Evolutionary conservation across 2,888 invertebrate species (phyloP).

Genomic region (Pyralis farinalis): DNA sequence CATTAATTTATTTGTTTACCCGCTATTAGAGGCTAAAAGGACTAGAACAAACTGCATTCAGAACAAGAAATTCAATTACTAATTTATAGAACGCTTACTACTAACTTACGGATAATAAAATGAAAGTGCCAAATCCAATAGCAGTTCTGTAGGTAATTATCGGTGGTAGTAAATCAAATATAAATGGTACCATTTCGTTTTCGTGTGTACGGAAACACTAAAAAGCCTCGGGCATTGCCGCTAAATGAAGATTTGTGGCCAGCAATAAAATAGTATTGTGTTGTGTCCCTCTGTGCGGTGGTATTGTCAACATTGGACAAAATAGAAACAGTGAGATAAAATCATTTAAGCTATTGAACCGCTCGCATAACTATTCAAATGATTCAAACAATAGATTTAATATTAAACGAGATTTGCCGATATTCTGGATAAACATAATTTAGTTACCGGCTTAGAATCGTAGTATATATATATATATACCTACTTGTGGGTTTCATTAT

Average conservation of each 20-base stretch:
- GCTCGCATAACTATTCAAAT: slow-evolving; percentile 7
- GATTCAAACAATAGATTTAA: slow-evolving; percentile 9
- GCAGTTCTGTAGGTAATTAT: slow-evolving; percentile 42
- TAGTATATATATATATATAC: no score
- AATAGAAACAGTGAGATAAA: slow-evolving; percentile 20
- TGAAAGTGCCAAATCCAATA: slow-evolving; percentile 32
- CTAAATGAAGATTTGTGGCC: slow-evolving; percentile 64
- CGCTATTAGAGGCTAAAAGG: not conserved
- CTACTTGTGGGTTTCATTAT: no score
- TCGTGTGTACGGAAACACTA: slow-evolving; percentile 39
- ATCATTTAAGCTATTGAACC: slow-evolving; percentile 14
- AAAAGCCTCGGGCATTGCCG: slow-evolving; percentile 41
- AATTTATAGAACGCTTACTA: slow-evolving; percentile 7
- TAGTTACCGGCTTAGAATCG: not conserved
- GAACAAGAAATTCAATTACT: slow-evolving; percentile 2
- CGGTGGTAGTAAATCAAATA: slow-evolving; percentile 53
- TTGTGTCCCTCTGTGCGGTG: slow-evolving; percentile 17
- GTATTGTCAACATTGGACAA: slow-evolving; percentile 17
- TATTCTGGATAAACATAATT: slow-evolving; percentile 3
- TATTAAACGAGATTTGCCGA: slow-evolving; percentile 1
- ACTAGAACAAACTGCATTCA: not conserved
- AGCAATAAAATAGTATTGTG: slow-evolving; percentile 53
- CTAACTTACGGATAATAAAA: slow-evolving; percentile 25
- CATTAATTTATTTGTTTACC: not conserved
- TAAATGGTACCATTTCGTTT: slow-evolving; percentile 53